Evolutionary conservation across 2,888 invertebrate species (phyloP).

Genomic region (Merodon equestris): DNA sequence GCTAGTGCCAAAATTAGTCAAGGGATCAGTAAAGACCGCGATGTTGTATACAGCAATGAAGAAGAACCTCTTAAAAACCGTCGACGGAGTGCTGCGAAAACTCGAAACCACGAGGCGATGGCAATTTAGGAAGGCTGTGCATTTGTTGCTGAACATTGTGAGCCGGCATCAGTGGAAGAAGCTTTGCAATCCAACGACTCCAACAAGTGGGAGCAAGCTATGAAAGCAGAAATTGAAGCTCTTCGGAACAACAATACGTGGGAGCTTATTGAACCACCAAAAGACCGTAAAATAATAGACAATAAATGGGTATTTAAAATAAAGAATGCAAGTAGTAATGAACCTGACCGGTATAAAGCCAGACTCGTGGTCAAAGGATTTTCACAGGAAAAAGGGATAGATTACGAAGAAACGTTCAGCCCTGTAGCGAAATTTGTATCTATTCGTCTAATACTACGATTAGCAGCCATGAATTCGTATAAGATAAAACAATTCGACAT

Average conservation of each 20-base stretch:
- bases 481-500: conserved; percentile 31
- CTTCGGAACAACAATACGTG: conserved; percentile 3
- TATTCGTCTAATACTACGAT: too few relatives aligned
- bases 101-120: too few relatives aligned
- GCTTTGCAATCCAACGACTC: too few relatives aligned
- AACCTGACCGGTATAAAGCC: conserved; percentile 27
- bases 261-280: conserved; percentile 2
- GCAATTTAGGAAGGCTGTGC: too few relatives aligned
- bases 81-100: too few relatives aligned
- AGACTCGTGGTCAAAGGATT: conserved; percentile 32
- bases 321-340: conserved; percentile 1
- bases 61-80: too few relatives aligned
- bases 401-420: conserved; percentile 22
- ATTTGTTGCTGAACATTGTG: too few relatives aligned
- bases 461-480: conserved; percentile 9
- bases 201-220: too few relatives aligned
- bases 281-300: conserved; percentile 4
- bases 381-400: conserved; percentile 15
- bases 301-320: not conserved
- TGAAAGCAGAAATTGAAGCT: not conserved
- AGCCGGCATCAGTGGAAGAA: too few relatives aligned
- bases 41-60: too few relatives aligned
- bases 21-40: too few relatives aligned
- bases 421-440: not conserved
- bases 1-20: too few relatives aligned